Evolutionary conservation across 2,113 vertebrate genomes (phyloP).

Genomic region (Miniopterus natalensis): DNA sequence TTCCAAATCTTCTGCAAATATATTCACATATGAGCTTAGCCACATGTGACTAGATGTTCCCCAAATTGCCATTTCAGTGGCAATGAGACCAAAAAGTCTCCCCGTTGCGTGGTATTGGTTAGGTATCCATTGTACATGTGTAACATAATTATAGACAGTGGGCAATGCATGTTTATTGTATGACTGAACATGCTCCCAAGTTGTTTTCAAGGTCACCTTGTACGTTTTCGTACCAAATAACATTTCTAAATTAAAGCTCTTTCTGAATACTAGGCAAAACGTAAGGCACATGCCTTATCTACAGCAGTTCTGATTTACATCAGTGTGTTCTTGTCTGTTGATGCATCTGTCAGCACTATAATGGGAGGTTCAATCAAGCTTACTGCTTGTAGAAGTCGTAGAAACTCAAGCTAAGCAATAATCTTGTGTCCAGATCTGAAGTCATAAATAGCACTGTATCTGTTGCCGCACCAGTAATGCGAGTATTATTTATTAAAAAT

Average conservation of each 20-base stretch:
- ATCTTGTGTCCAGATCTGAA: constrained; percentile 56
- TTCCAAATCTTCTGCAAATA: neutral
- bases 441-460: constrained; percentile 31
- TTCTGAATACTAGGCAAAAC: constrained; percentile 26
- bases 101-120: neutral
- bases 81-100: neutral
- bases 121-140: neutral
- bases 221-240: neutral
- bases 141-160: neutral
- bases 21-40: neutral
- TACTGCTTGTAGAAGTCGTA: constrained; percentile 60
- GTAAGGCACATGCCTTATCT: neutral
- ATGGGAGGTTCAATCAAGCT: constrained; percentile 17
- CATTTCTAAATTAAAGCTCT: constrained; percentile 30
- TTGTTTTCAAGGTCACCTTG: neutral
- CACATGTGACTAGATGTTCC: neutral
- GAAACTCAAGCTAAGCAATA: constrained; percentile 59
- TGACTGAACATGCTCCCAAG: neutral
- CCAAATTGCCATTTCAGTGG: neutral
- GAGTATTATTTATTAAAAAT: constrained; percentile 69
- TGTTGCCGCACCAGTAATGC: constrained; percentile 33
- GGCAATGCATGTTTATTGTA: neutral
- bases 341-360: constrained; percentile 42
- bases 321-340: constrained; percentile 2
- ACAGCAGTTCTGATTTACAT: constrained; percentile 16